A percentile compares a stretch with the other conserved stretches of the same genome.
phyloP scores from a whole-genome alignment of 2,888 invertebrate genomes.

The Hydrotaea diabolus region DNA sequence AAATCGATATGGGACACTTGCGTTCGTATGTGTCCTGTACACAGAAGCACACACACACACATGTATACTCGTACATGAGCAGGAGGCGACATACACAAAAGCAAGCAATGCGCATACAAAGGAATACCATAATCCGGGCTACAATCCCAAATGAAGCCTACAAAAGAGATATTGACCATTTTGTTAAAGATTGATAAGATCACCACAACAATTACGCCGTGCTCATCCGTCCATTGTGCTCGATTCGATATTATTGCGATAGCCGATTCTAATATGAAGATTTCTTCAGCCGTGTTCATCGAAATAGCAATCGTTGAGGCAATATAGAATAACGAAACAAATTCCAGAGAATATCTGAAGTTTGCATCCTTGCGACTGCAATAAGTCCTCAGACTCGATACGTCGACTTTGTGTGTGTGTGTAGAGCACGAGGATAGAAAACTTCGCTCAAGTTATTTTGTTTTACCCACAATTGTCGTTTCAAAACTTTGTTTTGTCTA shows the following conservation, averaged over 20 bases:
- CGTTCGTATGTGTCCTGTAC: background rate
- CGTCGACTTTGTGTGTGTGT: no score
- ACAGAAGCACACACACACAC: background rate
- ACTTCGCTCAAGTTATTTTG: no score
- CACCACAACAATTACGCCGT: background rate
- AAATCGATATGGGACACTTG: conserved; percentile 46
- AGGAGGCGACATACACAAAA: background rate
- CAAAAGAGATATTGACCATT: background rate
- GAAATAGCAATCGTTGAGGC: no score
- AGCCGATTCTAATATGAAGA: background rate
- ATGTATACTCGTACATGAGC: background rate
- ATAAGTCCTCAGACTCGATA: no score
- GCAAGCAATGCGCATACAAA: conserved; percentile 16
- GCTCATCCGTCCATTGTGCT: background rate
- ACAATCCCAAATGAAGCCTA: background rate
- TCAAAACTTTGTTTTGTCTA: no score
- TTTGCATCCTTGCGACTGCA: no score
- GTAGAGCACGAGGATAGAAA: no score
- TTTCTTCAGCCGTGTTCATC: background rate
- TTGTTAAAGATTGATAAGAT: background rate
- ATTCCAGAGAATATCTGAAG: no score
- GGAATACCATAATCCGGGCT: conserved; percentile 57
- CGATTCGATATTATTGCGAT: background rate
- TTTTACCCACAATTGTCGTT: no score
- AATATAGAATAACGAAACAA: background rate